These are phyloP conservation scores for Sebastes oblongus DNA, from an alignment of 2,797 vertebrate genomes.

Conservation along the genomic window DNA sequence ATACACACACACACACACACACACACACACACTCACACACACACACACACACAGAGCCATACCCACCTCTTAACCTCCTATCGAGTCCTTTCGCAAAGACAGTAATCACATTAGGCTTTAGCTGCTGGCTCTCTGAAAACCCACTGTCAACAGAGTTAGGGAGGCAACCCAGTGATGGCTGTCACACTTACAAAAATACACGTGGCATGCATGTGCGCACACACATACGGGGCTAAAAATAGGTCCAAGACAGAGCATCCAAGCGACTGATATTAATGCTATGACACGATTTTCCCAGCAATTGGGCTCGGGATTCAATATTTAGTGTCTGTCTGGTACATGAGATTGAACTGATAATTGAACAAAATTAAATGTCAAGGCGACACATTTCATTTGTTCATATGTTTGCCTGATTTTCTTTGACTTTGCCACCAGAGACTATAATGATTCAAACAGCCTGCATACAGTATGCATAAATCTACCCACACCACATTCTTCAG, in stretches of 20 bases:
- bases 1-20: neutral
- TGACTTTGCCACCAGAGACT: neutral
- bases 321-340: conserved; percentile 36
- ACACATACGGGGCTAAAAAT: conserved; percentile 55
- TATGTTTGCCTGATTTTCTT: conserved; percentile 52
- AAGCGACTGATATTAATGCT: conserved; percentile 45
- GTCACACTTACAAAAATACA: conserved; percentile 57
- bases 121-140: conserved; percentile 70
- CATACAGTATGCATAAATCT: conserved; percentile 9
- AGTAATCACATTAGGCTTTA: conserved; percentile 80
- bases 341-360: conserved; percentile 55
- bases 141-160: conserved; percentile 67
- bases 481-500: conserved; percentile 11
- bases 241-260: conserved; percentile 25
- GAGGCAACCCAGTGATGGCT: conserved; percentile 62
- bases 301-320: conserved; percentile 29
- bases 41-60: conserved; percentile 17
- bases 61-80: conserved; percentile 64
- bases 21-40: neutral
- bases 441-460: conserved; percentile 25
- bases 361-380: conserved; percentile 55
- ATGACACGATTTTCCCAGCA: conserved; percentile 35
- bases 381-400: conserved; percentile 46
- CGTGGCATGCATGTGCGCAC: conserved; percentile 3
- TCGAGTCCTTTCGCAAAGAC: conserved; percentile 71